Base-by-base conservation (phyloP, 2,113 vertebrate species). In the Menidia beryllina region DNA sequence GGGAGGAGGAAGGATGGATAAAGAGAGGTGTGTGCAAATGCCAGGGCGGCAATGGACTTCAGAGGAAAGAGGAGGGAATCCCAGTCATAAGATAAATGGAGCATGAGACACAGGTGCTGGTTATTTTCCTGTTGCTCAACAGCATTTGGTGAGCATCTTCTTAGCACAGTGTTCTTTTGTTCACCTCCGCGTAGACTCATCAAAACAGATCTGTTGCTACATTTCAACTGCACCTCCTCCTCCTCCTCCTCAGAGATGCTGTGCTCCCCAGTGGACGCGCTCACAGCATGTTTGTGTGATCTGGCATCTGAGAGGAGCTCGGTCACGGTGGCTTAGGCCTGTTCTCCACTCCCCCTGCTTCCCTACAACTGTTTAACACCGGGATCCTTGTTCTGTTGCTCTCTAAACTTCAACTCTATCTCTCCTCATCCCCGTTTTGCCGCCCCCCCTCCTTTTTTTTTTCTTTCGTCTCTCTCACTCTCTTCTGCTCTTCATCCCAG, bases 241-340 rank as follows among this genome's bases (percentile, higher is more conserved):
- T 30, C 47, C 45, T 49, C 24, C 57, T 84, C 72, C 14, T 51
- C 27, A 23, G 39, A 71, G 53, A 67, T 21, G 9, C 56, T 38
- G 41, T 19, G 36, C 25, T 50, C 61, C 58, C 85, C 64, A 71
- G 39, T 52, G 61, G 48, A 68, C 54, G 12, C 10, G 47, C 25
- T 26, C 27, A 12, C 41, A 41, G 34, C n/a, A 24, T 55, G 50
- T 63, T 41, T 56, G 53, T 68, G 75, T 54, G 77, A 70, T 64
- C 59, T 86, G 86, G 84, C 85, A 86, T 70, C 49, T 23, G 51
- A 38, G 21, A 27, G 64, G 66, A 55, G 82, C 69, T 83, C 85
- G n/a, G 82, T 89, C 83, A 85, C 38, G 62, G 83, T 23, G 68
- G 50, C 81, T 86, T 81, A 66, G 64, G 56, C 75, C 71, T 54